Percentiles rank a stretch among this genome's conserved stretches.
Conservation (phyloP, 2,797 vertebrate genomes). For the Oreonectes daqikongensis region DNA sequence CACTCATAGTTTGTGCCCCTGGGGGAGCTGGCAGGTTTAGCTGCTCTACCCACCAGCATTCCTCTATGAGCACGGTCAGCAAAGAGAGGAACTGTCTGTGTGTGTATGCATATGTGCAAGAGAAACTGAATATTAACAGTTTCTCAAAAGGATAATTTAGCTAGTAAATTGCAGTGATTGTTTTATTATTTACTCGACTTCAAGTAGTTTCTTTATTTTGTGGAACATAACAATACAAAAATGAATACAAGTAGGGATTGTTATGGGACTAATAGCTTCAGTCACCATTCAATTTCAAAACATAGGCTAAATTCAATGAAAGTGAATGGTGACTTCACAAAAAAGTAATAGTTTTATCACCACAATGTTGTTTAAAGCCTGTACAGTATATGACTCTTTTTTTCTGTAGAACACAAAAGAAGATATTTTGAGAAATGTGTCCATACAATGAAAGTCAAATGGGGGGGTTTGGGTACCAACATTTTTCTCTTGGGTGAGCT, state of each 20-base stretch:
- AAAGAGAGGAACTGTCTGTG: slow-evolving; percentile 22
- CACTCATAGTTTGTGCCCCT: slow-evolving; percentile 70
- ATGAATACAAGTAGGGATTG: neutral
- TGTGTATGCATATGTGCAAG: neutral
- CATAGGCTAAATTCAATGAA: neutral
- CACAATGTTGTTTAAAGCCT: too few species aligned
- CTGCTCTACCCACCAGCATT: slow-evolving; percentile 46
- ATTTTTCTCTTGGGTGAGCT: too few species aligned
- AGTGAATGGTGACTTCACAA: neutral
- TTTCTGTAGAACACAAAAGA: too few species aligned
- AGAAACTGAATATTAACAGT: neutral
- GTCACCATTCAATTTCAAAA: neutral
- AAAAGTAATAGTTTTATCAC: too few species aligned
- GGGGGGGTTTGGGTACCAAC: too few species aligned
- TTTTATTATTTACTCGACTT: neutral
- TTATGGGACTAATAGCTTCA: neutral
- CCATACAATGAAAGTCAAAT: too few species aligned
- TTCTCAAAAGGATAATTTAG: neutral
- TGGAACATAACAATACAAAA: neutral
- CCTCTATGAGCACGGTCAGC: slow-evolving; percentile 35
- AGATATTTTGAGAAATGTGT: too few species aligned
- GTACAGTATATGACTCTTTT: neutral
- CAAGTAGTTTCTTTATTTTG: neutral
- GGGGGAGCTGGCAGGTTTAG: slow-evolving; percentile 65
- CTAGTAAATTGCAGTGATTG: neutral